Percentiles rank a stretch among this genome's conserved stretches.
Conservation (phyloP, 2,113 vertebrate genomes). For the Pelecanoides urinatrix region DNA sequence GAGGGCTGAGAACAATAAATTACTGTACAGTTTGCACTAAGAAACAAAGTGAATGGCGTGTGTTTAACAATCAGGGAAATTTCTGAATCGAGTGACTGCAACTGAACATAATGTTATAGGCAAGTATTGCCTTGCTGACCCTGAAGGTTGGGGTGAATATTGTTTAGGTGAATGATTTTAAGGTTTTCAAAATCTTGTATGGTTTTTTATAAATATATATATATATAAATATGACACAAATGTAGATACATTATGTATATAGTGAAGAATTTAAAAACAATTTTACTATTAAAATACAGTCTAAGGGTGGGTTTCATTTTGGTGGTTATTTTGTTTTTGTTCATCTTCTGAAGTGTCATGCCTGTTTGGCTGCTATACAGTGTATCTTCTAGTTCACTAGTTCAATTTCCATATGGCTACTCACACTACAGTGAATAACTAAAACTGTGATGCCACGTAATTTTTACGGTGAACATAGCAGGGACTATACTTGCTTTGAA, state of each 20-base stretch:
- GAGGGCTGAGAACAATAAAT: constrained; percentile 45
- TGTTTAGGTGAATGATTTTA: constrained; percentile 66
- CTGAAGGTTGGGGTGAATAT: constrained; percentile 15
- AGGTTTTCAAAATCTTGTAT: constrained; percentile 66
- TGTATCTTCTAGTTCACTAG: constrained; percentile 56
- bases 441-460: constrained; percentile 74
- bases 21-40: constrained; percentile 47
- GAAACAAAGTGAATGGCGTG: background rate
- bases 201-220: constrained; percentile 54
- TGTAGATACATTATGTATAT: constrained; percentile 72
- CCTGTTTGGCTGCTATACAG: constrained; percentile 59
- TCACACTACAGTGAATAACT: constrained; percentile 64
- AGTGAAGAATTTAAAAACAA: constrained; percentile 52
- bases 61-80: constrained; percentile 18
- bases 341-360: constrained; percentile 30
- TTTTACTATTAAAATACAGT: constrained; percentile 52
- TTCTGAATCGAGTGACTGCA: background rate
- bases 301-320: constrained; percentile 4
- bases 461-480: constrained; percentile 55
- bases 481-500: constrained; percentile 12
- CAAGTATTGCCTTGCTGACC: constrained; percentile 3
- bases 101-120: background rate
- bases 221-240: constrained; percentile 54
- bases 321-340: constrained; percentile 13
- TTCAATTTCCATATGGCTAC: constrained; percentile 54